Evolutionary conservation across 2,797 vertebrate species (phyloP).

Genomic region (Epinephelus awoara): DNA sequence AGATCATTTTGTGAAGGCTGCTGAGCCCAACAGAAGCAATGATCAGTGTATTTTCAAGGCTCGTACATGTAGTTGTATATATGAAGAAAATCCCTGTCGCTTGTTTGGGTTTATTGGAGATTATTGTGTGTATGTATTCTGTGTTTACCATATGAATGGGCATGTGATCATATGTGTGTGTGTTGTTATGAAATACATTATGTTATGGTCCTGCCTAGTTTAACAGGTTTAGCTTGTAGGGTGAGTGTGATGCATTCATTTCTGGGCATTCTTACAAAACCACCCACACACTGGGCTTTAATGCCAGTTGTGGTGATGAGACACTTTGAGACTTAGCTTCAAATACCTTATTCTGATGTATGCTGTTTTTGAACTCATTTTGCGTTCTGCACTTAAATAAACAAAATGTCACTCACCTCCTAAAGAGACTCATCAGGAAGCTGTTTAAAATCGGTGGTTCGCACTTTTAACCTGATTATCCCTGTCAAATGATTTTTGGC

Average conservation of each 20-base stretch:
- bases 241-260: constrained; percentile 34
- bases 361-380: constrained; percentile 16
- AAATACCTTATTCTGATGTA: constrained; percentile 30
- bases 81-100: neutral
- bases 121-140: neutral
- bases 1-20: neutral
- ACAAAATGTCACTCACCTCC: constrained; percentile 25
- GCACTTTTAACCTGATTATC: constrained; percentile 28
- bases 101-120: neutral
- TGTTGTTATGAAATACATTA: constrained; percentile 5
- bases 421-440: constrained; percentile 14
- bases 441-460: constrained; percentile 23
- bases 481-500: constrained; percentile 20
- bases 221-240: constrained; percentile 38
- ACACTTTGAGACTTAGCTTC: constrained; percentile 26
- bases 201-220: constrained; percentile 26
- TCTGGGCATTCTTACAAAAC: constrained; percentile 44
- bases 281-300: constrained; percentile 34
- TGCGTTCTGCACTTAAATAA: constrained; percentile 26
- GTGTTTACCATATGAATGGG: neutral
- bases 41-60: neutral
- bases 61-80: neutral
- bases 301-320: constrained; percentile 22
- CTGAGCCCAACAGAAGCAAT: constrained; percentile 4
- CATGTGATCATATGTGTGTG: neutral